Percentiles rank a stretch among this genome's conserved stretches.
Evolutionary conservation across 2,113 vertebrate genomes (phyloP).

Genomic region (Dermatemys mawii): DNA sequence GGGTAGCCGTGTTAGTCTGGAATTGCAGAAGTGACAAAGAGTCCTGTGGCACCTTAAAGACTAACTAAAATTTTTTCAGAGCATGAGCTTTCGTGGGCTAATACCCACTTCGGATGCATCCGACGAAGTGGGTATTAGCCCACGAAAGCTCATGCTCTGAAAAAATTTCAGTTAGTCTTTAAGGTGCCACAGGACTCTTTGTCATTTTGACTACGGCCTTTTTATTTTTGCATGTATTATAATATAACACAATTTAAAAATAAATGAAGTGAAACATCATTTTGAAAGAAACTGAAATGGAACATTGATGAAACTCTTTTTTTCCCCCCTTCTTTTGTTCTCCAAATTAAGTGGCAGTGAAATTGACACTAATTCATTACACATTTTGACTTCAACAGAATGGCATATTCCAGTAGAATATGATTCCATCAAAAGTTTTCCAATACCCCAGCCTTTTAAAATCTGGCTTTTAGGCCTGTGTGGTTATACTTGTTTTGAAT

Average conservation of each 20-base stretch:
- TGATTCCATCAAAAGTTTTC: background rate
- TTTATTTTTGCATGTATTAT: background rate
- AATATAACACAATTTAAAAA: background rate
- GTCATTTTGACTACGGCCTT: background rate
- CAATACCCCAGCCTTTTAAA: background rate
- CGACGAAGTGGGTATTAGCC: no score
- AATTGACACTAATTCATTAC: background rate
- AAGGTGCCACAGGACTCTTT: no score
- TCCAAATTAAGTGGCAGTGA: background rate
- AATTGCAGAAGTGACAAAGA: no score
- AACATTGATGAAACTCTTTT: background rate
- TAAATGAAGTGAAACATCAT: background rate
- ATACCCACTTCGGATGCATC: no score
- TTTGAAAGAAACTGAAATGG: background rate
- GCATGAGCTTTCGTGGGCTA: no score
- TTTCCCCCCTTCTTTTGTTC: no score
- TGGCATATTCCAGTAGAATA: rapidly evolving
- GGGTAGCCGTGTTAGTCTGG: no score
- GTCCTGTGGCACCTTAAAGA: no score
- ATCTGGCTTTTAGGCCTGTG: constrained; percentile 8
- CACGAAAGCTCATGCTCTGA: no score
- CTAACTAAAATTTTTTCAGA: no score
- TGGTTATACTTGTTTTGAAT: constrained; percentile 63
- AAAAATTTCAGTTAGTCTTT: no score
- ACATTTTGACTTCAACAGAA: background rate